phyloP scores from a whole-genome alignment of 2,888 invertebrate genomes.

The Meliscaeva auricollis region DNA sequence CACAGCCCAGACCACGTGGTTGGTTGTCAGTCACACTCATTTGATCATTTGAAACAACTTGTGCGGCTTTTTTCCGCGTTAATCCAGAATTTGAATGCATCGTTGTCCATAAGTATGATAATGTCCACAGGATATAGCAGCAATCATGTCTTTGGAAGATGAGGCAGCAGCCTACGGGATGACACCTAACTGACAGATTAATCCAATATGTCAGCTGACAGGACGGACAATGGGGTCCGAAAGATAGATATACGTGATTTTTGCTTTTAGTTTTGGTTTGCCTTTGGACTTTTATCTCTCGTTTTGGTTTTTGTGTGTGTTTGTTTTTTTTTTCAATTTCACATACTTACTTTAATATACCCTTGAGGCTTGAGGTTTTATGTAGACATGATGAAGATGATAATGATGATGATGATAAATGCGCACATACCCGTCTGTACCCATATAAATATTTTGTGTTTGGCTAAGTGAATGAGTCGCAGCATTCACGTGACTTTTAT shows the following conservation, averaged over 20 bases:
- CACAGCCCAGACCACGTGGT: slow-evolving; percentile 69
- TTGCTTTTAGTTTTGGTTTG: slow-evolving; percentile 30
- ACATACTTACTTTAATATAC: slow-evolving; percentile 25
- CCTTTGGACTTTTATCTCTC: background rate
- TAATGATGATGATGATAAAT: slow-evolving; percentile 54
- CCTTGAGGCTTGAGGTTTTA: slow-evolving; percentile 59
- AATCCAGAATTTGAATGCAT: slow-evolving; percentile 33
- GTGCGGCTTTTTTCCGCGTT: slow-evolving; percentile 63
- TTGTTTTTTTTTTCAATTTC: slow-evolving; percentile 37
- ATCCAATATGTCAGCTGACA: slow-evolving; percentile 63
- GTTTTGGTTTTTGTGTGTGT: no score
- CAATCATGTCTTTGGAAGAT: background rate
- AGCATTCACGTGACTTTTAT: slow-evolving; percentile 68
- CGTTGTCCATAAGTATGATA: background rate
- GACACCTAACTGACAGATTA: slow-evolving; percentile 72
- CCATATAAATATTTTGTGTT: background rate
- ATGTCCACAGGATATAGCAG: background rate
- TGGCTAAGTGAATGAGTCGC: slow-evolving; percentile 42
- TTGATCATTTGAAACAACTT: slow-evolving; percentile 37
- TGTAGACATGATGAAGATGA: slow-evolving; percentile 13
- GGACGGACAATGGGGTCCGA: slow-evolving; percentile 54
- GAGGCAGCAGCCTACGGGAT: slow-evolving; percentile 22
- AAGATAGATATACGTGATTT: slow-evolving; percentile 46
- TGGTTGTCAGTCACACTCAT: slow-evolving; percentile 5
- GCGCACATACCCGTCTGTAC: slow-evolving; percentile 11